Conservation (phyloP, 2,888 invertebrate species). For the Serripes groenlandicus region DNA sequence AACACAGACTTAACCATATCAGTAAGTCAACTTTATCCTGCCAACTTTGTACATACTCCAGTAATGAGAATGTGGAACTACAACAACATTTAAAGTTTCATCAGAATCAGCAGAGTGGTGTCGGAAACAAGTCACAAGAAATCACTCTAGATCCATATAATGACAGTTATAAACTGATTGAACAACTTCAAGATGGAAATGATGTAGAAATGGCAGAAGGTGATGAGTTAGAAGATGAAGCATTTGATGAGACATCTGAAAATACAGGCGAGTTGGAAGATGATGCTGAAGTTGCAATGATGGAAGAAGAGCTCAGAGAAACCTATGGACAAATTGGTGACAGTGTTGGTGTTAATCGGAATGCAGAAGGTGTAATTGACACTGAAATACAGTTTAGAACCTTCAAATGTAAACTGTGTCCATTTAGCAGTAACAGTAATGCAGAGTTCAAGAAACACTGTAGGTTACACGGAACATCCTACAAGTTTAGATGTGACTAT, state of each 20-base stretch:
- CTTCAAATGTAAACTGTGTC: conserved; percentile 70
- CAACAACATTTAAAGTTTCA: conserved; percentile 79
- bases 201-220: conserved; percentile 52
- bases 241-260: conserved; percentile 50
- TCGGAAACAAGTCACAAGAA: conserved; percentile 65
- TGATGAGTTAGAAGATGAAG: conserved; percentile 48
- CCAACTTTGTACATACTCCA: conserved; percentile 77
- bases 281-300: conserved; percentile 63
- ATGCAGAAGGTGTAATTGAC: conserved; percentile 66
- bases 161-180: conserved; percentile 66
- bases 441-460: conserved; percentile 76
- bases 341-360: conserved; percentile 55
- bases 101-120: conserved; percentile 32
- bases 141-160: conserved; percentile 73
- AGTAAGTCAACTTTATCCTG: conserved; percentile 76
- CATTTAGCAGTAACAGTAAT: conserved; percentile 73
- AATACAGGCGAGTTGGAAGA: conserved; percentile 57
- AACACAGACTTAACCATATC: conserved; percentile 78
- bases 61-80: conserved; percentile 71
- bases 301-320: conserved; percentile 70
- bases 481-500: conserved; percentile 73
- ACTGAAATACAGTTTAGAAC: conserved; percentile 68
- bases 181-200: conserved; percentile 53
- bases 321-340: conserved; percentile 24
- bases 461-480: conserved; percentile 66